phyloP scores from a whole-genome alignment of 2,113 vertebrate genomes.

The Aramus guarauna region DNA sequence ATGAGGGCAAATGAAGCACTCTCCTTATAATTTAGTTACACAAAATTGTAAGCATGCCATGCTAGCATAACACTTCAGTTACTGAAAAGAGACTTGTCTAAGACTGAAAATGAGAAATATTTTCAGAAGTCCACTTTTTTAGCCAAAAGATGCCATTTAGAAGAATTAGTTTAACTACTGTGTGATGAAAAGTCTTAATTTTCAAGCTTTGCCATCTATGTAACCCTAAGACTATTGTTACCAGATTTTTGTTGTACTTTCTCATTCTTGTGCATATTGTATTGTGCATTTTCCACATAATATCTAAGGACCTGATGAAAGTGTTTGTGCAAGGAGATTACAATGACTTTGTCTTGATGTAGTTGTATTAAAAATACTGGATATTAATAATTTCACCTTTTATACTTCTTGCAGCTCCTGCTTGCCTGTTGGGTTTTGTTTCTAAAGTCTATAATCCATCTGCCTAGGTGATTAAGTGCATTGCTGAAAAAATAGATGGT shows the following conservation, averaged over 20 bases:
- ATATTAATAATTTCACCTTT: neutral
- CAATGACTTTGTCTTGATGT: neutral
- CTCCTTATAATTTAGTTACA: neutral
- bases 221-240: neutral
- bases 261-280: neutral
- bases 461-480: neutral
- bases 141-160: neutral
- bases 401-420: neutral
- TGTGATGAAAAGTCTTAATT: neutral
- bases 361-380: neutral
- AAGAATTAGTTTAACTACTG: neutral
- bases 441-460: neutral
- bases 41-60: neutral
- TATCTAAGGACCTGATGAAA: neutral
- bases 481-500: neutral
- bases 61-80: neutral
- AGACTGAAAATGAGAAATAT: neutral
- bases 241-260: neutral
- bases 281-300: neutral
- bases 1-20: neutral
- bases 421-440: neutral
- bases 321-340: neutral
- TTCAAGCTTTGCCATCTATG: rapidly evolving
- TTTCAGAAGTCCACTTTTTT: neutral
- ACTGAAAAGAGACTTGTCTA: neutral